Base-by-base conservation (phyloP, 2,888 invertebrate species). In the Lasioglossum calceatum region DNA sequence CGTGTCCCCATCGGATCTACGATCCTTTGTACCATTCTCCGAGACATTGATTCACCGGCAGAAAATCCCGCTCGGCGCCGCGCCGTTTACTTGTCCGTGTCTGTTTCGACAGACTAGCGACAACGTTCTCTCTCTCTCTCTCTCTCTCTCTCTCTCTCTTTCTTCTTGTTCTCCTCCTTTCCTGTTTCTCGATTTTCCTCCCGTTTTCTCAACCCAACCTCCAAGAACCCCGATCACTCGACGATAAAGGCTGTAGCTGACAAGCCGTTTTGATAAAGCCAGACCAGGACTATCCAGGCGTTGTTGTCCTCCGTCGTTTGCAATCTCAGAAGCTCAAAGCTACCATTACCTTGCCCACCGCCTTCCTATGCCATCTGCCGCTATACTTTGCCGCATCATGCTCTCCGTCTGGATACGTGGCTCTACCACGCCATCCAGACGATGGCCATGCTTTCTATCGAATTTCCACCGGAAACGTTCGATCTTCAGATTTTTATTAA, bases 181-280 rank as follows among this genome's bases (percentile, higher is more conserved):
- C 76, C 76, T 32, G 67, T 67, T 67, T 58, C 79, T 80, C 54
- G 79, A 79, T 44, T 75, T 70, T 82, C 71, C 77, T 72, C 44
- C 2, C 71, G 82, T 70, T 77, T 81, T 77, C 85, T 86, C 67
- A 16, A 4, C 36, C 89, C 39, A 42, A 1, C 78, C 81, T 80
- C 19, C 64, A 16, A 27, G 27, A 14, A 7, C 36, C 82, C 79
- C 86, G 91, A 90, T 92, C 91, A 89, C 90, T 86, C 76, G 77
- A 86, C 89, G 93, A 94, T 93, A 94, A 93, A 93, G 92, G 92
- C 94, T 94, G 94, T 90, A 91, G 88, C 90, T 93, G 94, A 94
- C 94, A 94, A 93, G 90, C 92, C 90, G 93, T 93, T 94, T 93
- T 90, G 94, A 94, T 93, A 94, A 93, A 93, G 91, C 88, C 90